These are phyloP conservation scores for Riparia riparia DNA, from an alignment of 2,113 vertebrate genomes.

Conservation along the genomic window DNA sequence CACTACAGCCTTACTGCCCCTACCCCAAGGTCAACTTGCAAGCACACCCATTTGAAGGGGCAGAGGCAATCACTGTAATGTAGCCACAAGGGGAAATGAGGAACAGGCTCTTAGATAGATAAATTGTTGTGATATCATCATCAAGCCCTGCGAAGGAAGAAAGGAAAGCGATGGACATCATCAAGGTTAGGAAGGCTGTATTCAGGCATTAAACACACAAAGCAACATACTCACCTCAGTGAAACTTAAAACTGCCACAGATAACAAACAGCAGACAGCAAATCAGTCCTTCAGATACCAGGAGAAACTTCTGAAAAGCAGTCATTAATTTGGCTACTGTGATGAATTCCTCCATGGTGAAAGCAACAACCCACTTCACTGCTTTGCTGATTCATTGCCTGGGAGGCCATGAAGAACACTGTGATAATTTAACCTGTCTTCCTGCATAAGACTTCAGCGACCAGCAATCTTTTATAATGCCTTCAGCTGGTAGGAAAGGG, in stretches of 20 bases:
- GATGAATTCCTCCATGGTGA: not conserved
- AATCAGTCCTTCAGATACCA: constrained; percentile 25
- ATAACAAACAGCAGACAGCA: not conserved
- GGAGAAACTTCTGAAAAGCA: constrained; percentile 20
- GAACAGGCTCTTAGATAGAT: not conserved
- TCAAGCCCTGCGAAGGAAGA: not conserved
- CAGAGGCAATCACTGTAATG: not conserved
- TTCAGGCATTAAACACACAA: not conserved
- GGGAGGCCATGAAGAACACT: not conserved
- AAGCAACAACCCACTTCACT: constrained; percentile 23
- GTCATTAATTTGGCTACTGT: constrained; percentile 1
- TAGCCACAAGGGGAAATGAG: not conserved
- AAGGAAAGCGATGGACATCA: not conserved
- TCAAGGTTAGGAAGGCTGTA: not conserved
- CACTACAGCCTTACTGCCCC: not conserved
- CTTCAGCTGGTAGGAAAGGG: not conserved
- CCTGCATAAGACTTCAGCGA: not conserved
- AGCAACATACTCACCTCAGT: not conserved
- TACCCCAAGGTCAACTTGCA: not conserved
- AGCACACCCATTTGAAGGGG: not conserved
- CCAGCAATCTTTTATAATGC: not conserved
- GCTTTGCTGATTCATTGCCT: constrained; percentile 40
- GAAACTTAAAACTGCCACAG: constrained; percentile 19
- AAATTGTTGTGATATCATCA: not conserved
- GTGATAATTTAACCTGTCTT: constrained; percentile 43